Percentiles rank a stretch among this genome's conserved stretches.
Conservation (phyloP, 2,113 vertebrate genomes). For the Cyprinodon variegatus region DNA sequence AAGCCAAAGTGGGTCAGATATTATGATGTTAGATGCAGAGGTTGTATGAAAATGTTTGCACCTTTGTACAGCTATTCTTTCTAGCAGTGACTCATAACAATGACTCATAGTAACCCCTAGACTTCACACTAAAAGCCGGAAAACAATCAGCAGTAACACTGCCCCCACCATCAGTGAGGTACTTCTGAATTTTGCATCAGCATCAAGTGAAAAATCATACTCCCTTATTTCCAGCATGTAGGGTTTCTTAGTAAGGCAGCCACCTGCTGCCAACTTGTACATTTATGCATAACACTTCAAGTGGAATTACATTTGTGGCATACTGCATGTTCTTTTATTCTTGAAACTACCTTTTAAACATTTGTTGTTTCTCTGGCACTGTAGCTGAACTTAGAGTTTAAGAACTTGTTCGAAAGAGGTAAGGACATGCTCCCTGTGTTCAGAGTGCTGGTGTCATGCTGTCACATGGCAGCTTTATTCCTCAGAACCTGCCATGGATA, state of each 20-base stretch:
- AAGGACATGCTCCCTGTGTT: constrained; percentile 20
- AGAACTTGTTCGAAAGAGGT: constrained; percentile 28
- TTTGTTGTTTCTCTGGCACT: constrained; percentile 8
- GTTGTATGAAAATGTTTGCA: background rate
- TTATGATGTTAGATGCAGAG: background rate
- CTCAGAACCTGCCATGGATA: constrained; percentile 46
- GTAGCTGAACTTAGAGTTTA: constrained; percentile 30
- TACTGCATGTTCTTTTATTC: constrained; percentile 39
- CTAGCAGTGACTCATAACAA: background rate
- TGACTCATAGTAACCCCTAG: constrained; percentile 20
- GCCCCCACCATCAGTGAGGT: constrained; percentile 23
- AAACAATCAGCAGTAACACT: constrained; percentile 42
- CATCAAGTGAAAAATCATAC: constrained; percentile 45
- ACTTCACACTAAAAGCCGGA: constrained; percentile 10
- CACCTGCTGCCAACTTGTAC: constrained; percentile 53
- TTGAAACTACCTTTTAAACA: constrained; percentile 2
- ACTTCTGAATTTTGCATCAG: constrained; percentile 30
- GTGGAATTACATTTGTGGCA: constrained; percentile 41
- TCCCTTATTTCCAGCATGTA: constrained; percentile 35
- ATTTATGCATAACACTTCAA: constrained; percentile 60
- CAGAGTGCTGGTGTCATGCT: constrained; percentile 26
- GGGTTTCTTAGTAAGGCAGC: constrained; percentile 42
- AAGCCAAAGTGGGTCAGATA: background rate
- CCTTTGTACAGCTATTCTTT: background rate
- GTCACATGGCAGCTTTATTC: constrained; percentile 58